phyloP scores from a whole-genome alignment of 2,113 vertebrate genomes.

The Oncorhynchus masou region DNA sequence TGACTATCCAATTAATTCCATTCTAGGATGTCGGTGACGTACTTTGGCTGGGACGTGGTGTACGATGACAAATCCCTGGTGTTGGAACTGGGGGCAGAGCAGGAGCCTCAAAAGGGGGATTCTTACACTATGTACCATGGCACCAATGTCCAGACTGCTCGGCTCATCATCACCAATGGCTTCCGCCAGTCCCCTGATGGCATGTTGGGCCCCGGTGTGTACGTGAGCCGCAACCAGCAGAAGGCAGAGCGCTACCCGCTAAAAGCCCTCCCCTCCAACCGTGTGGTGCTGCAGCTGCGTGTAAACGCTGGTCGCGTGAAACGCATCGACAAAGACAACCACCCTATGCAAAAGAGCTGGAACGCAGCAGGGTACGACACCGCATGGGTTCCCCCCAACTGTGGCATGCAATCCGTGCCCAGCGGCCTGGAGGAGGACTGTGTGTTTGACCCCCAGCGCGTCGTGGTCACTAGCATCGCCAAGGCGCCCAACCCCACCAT shows the following conservation, averaged over 20 bases:
- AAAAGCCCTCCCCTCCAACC: not conserved
- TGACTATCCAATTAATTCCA: no score
- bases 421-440: constrained; percentile 71
- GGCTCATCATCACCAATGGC: constrained; percentile 57
- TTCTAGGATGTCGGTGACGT: not conserved
- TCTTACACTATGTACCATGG: constrained; percentile 41
- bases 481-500: constrained; percentile 37
- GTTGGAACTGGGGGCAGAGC: not conserved
- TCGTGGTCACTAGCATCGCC: constrained; percentile 53
- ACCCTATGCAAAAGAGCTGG: constrained; percentile 59
- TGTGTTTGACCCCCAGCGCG: constrained; percentile 66
- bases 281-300: constrained; percentile 54
- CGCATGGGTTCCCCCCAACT: constrained; percentile 68
- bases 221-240: constrained; percentile 63
- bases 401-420: constrained; percentile 56
- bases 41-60: not conserved
- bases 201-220: constrained; percentile 72
- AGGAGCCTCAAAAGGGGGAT: not conserved
- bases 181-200: constrained; percentile 61
- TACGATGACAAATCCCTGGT: constrained; percentile 2
- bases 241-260: constrained; percentile 65
- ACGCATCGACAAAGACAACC: constrained; percentile 54
- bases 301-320: constrained; percentile 64
- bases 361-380: constrained; percentile 55
- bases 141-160: constrained; percentile 38